Conservation (phyloP, 2,888 invertebrate genomes). For the Andrena flavipes region DNA sequence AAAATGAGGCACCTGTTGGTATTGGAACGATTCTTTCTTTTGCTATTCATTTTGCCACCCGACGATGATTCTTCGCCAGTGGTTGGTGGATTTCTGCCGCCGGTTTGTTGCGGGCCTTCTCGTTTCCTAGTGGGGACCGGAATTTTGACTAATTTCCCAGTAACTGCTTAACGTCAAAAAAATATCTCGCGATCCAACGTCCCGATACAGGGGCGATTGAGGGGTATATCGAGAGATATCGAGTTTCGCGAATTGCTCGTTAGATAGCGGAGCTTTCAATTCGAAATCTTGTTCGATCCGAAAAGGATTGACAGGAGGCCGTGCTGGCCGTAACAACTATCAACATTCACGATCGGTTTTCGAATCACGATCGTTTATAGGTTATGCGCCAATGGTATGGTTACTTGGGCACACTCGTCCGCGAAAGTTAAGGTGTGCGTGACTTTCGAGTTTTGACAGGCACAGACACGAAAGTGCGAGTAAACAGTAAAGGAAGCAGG, state of each 20-base stretch:
- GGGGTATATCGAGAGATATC: slow-evolving; percentile 13
- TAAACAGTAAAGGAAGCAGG: slow-evolving; percentile 56
- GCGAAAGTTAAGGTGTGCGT: slow-evolving; percentile 63
- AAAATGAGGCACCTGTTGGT: slow-evolving; percentile 87
- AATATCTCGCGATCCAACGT: slow-evolving; percentile 48
- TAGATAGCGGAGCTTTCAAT: slow-evolving; percentile 31
- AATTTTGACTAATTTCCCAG: slow-evolving; percentile 89
- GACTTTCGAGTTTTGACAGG: slow-evolving; percentile 60
- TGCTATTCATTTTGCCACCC: slow-evolving; percentile 90
- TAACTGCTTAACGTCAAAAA: slow-evolving; percentile 68
- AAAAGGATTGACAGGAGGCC: slow-evolving; percentile 52
- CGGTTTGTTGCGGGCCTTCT: slow-evolving; percentile 92
- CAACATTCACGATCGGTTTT: slow-evolving; percentile 68
- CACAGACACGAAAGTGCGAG: slow-evolving; percentile 43
- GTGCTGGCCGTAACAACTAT: slow-evolving; percentile 55
- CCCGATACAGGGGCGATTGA: slow-evolving; percentile 32
- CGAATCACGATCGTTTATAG: slow-evolving; percentile 60
- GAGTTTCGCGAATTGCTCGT: slow-evolving; percentile 20
- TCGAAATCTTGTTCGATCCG: slow-evolving; percentile 46
- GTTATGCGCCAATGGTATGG: slow-evolving; percentile 64
- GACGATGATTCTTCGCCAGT: slow-evolving; percentile 80
- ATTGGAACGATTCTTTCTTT: slow-evolving; percentile 93
- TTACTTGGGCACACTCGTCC: slow-evolving; percentile 46
- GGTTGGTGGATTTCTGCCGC: slow-evolving; percentile 84
- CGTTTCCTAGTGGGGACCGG: slow-evolving; percentile 94